These are phyloP conservation scores for Gobio gobio DNA, from an alignment of 2,113 vertebrate genomes.

Conservation along the genomic window DNA sequence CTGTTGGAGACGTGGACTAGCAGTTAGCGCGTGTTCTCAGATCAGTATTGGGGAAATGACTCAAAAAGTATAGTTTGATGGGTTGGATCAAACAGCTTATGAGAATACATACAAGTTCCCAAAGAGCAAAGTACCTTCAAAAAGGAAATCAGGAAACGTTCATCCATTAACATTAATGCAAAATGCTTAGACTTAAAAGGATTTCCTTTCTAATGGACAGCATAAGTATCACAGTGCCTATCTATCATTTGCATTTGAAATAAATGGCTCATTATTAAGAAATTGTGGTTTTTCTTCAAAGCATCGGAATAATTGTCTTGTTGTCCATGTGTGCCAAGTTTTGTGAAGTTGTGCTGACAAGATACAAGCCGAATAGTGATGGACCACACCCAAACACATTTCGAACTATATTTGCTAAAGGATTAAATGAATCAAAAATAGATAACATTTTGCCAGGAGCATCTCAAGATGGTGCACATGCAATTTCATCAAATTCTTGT, in stretches of 20 bases:
- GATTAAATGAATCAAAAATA: neutral
- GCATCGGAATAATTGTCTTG: neutral
- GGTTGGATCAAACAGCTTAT: neutral
- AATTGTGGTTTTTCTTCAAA: neutral
- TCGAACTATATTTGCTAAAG: neutral
- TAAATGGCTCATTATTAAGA: neutral
- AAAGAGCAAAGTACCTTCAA: neutral
- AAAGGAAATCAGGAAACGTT: neutral
- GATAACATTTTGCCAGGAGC: neutral
- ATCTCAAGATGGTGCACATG: neutral
- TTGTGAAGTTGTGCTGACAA: neutral
- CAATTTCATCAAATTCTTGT: neutral
- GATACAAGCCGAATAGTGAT: neutral
- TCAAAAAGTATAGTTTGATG: neutral
- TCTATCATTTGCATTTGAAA: neutral
- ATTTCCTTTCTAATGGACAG: neutral
- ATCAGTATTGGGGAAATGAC: neutral
- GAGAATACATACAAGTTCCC: neutral
- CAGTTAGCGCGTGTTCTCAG: neutral
- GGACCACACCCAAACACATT: neutral
- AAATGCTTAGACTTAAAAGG: neutral
- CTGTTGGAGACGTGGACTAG: neutral
- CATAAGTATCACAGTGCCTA: neutral
- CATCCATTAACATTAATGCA: neutral
- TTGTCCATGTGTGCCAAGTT: neutral